Conservation (phyloP, 2,888 invertebrate genomes). For the Cheilosia vernalis region DNA sequence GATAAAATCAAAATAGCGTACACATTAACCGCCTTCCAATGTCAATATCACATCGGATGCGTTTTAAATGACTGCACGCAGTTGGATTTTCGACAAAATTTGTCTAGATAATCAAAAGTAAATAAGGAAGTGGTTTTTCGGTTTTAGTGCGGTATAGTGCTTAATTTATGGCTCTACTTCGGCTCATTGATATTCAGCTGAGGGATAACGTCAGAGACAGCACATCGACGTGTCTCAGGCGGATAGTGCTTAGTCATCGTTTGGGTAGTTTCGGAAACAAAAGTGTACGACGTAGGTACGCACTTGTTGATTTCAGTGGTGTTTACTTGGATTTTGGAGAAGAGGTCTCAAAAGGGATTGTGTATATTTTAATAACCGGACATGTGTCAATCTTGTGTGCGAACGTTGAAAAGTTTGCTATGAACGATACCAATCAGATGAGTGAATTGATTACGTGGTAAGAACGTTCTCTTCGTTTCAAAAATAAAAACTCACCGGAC, state of each 20-base stretch:
- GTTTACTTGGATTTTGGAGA: constrained; percentile 29
- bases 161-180: constrained; percentile 59
- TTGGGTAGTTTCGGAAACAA: constrained; percentile 45
- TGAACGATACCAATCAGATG: no score
- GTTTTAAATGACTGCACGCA: constrained; percentile 60
- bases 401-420: no score
- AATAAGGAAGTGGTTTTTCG: constrained; percentile 68
- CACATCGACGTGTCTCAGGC: constrained; percentile 9
- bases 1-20: constrained; percentile 66
- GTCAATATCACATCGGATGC: constrained; percentile 67
- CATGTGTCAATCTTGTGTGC: no score
- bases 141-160: constrained; percentile 10
- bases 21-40: constrained; percentile 64
- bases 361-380: neutral
- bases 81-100: constrained; percentile 67
- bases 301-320: constrained; percentile 6
- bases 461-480: no score
- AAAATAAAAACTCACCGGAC: no score
- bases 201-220: neutral
- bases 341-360: neutral
- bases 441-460: no score
- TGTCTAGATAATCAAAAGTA: constrained; percentile 63
- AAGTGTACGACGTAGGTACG: no score
- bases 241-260: constrained; percentile 40
- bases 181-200: constrained; percentile 57